phyloP scores from a whole-genome alignment of 2,888 invertebrate species.

The Ellobium chinense region DNA sequence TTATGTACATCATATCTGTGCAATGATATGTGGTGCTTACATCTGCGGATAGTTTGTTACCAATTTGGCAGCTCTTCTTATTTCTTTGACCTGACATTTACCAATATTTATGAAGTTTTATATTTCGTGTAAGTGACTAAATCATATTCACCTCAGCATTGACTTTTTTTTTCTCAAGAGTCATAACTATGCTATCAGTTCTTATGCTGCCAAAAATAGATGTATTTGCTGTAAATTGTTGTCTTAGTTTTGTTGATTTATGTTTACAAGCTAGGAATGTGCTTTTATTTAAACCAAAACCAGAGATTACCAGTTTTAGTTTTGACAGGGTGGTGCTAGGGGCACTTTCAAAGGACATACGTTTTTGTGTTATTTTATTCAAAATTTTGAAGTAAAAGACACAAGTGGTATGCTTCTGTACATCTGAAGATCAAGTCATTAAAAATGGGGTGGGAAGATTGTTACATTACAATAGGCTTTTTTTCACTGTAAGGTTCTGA shows the following conservation, averaged over 20 bases:
- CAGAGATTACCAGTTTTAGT: not conserved
- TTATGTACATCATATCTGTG: constrained; percentile 25
- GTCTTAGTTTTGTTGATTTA: not conserved
- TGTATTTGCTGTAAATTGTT: not conserved
- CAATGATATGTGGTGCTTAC: constrained; percentile 34
- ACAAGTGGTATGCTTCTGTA: too few species aligned
- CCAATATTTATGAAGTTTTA: constrained; percentile 8
- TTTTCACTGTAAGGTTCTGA: too few species aligned
- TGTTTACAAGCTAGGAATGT: not conserved
- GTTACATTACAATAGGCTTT: too few species aligned
- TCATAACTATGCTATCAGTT: not conserved
- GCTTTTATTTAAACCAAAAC: not conserved
- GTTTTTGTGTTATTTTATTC: too few species aligned
- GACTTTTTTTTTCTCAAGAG: not conserved
- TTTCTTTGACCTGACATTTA: constrained; percentile 11
- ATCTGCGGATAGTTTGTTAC: constrained; percentile 22
- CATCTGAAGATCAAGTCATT: too few species aligned
- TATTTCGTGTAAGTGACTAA: not conserved
- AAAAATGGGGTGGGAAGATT: too few species aligned
- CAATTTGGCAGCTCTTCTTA: constrained; percentile 26
- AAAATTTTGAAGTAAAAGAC: too few species aligned
- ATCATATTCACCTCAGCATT: constrained; percentile 11
- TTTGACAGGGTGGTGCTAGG: too few species aligned
- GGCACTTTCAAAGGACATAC: too few species aligned
- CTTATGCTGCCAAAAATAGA: constrained; percentile 14